Evolutionary conservation across 1,140 invertebrate species (phyloP).

Genomic region (Pseudobourletiella spinata): DNA sequence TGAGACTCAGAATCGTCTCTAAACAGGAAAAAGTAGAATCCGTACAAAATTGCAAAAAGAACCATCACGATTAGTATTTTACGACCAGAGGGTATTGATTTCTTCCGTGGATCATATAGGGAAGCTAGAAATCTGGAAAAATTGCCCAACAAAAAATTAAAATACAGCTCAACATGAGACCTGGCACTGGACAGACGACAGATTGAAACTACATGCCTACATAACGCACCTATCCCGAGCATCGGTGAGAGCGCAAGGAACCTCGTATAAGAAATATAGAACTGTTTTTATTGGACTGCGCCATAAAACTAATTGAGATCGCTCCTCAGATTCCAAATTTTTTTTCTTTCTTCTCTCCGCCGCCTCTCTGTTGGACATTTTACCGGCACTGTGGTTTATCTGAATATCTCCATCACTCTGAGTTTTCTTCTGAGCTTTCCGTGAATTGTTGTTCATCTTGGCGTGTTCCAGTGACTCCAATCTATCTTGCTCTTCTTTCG

Average conservation of each 20-base stretch:
- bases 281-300: slow-evolving; percentile 69
- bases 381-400: neutral
- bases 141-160: too few species aligned
- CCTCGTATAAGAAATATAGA: slow-evolving; percentile 73
- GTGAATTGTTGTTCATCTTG: slow-evolving; percentile 16
- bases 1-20: slow-evolving; percentile 41
- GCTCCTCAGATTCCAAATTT: slow-evolving; percentile 39
- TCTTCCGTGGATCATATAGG: slow-evolving; percentile 22
- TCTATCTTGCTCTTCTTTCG: slow-evolving; percentile 21
- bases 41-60: slow-evolving; percentile 16
- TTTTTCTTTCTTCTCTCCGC: slow-evolving; percentile 17
- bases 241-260: slow-evolving; percentile 38
- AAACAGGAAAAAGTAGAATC: slow-evolving; percentile 28
- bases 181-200: too few species aligned
- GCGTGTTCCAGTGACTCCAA: slow-evolving; percentile 3
- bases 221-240: slow-evolving; percentile 23
- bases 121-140: slow-evolving; percentile 23
- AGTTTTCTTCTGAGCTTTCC: slow-evolving; percentile 12
- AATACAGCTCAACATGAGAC: too few species aligned
- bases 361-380: neutral
- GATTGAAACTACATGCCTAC: too few species aligned
- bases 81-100: slow-evolving; percentile 23
- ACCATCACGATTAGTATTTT: slow-evolving; percentile 19
- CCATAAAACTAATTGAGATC: slow-evolving; percentile 70
- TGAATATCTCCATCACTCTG: slow-evolving; percentile 1